Evolutionary conservation across 1,140 invertebrate genomes (phyloP).

Genomic region (Camponotus pennsylvanicus): DNA sequence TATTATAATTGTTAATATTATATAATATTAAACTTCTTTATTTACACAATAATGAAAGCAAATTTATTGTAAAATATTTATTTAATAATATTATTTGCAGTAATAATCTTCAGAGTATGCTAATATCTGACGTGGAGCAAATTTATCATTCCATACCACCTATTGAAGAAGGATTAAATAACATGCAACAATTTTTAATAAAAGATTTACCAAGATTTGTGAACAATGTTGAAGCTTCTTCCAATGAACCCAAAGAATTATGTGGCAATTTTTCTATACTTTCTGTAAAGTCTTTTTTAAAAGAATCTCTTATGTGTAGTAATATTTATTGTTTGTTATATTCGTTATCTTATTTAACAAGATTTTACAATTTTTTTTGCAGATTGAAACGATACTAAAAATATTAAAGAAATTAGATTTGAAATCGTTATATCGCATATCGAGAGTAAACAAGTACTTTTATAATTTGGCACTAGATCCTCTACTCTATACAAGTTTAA

Average conservation of each 20-base stretch:
- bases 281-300: constrained; percentile 79
- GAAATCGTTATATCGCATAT: constrained; percentile 91
- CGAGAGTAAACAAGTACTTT: constrained; percentile 92
- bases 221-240: constrained; percentile 81
- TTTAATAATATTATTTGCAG: constrained; percentile 74
- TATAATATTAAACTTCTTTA: neutral
- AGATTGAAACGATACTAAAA: constrained; percentile 91
- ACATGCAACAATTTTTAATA: constrained; percentile 84
- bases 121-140: constrained; percentile 79
- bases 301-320: constrained; percentile 23
- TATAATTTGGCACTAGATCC: constrained; percentile 91
- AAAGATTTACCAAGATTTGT: constrained; percentile 84
- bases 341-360: neutral
- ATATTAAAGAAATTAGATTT: constrained; percentile 93
- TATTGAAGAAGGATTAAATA: constrained; percentile 83
- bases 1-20: constrained; percentile 58
- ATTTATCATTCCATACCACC: constrained; percentile 83
- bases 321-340: constrained; percentile 45
- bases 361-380: constrained; percentile 73
- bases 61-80: constrained; percentile 17
- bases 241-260: constrained; percentile 63
- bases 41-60: constrained; percentile 6
- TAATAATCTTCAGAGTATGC: constrained; percentile 82
- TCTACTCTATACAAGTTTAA: constrained; percentile 92
- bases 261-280: constrained; percentile 82